Evolutionary conservation across 2,113 vertebrate genomes (phyloP).

Genomic region (Eclectus roratus): DNA sequence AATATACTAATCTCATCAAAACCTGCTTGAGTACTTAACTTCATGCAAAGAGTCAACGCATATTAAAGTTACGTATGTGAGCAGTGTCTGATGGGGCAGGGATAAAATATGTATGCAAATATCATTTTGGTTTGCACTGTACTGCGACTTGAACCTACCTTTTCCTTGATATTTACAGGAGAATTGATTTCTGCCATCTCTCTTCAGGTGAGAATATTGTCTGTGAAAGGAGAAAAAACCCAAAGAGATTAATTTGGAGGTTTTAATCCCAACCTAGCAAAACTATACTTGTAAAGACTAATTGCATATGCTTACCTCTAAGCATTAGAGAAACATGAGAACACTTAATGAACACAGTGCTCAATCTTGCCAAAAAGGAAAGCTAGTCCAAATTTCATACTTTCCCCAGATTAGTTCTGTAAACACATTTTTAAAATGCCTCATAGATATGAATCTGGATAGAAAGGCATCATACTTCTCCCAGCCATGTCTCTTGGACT

Average conservation of each 20-base stretch:
- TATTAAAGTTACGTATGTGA: neutral
- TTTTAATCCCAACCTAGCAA: neutral
- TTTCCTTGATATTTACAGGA: conserved; percentile 80
- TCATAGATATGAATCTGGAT: neutral
- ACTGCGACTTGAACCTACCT: conserved; percentile 64
- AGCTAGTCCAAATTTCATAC: neutral
- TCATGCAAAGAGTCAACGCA: neutral
- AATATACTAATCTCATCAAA: neutral
- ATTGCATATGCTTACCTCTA: neutral
- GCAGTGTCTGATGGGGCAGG: neutral
- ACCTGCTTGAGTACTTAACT: neutral
- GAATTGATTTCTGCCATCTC: conserved; percentile 78
- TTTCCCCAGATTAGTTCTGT: neutral
- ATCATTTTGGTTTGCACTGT: neutral
- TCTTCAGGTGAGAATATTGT: conserved; percentile 9
- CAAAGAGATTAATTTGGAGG: neutral
- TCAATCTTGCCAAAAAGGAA: neutral
- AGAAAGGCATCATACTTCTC: neutral
- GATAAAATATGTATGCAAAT: neutral
- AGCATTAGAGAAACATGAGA: neutral
- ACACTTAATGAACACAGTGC: neutral
- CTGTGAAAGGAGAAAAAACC: conserved; percentile 18
- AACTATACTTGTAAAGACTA: neutral
- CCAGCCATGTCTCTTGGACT: neutral
- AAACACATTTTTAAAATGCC: neutral